Base-by-base conservation (phyloP, 2,888 invertebrate species). In the Philaethria dido region DNA sequence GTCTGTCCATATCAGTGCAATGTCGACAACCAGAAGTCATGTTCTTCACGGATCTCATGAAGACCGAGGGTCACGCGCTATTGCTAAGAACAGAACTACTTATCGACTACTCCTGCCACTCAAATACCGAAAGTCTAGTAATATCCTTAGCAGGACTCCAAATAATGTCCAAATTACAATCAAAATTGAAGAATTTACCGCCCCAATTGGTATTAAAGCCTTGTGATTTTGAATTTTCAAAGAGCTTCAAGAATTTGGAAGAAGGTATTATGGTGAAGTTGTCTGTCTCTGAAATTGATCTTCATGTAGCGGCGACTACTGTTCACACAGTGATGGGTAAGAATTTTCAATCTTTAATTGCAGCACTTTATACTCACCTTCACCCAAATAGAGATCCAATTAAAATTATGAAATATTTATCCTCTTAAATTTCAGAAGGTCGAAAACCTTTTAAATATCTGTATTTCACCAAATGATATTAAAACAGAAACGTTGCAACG, bases 21-120 rank as follows among this genome's bases (percentile, higher is more conserved):
- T 93, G 97, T 75, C 94, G 96, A 36, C 95, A 96, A 78, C 97
- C 97, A 0, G 97, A 97, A 85, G 91, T 97, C 59, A 94, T 96
- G 86, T 93, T 97, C 75, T 95, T 96, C 80, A 95, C 96, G 0
- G 94, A 95, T 74, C 87, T 93, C n/a, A 93, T 93, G 9, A 93
- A 94, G 47, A 93, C 93, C 22, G 94, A 93, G 48, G 94, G 95
- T 1, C 94, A 94, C 75, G 94, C 95, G 4, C 82, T 96, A 48
- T 93, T 97, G 13, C 89, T 96, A 9, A 94, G 96, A 74, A 93
- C 95, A 0, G 96, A 96, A 82, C 89, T 96, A 13, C 88, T 95
- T 20, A 88, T 95, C 0, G 96, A 96, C 80, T 96, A 95, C 82
- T 95, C 95, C 36, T 88, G 93, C 57, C 95, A 96, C 77, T 93